Evolutionary conservation across 2,888 invertebrate genomes (phyloP).

Genomic region (Crioceris asparagi): DNA sequence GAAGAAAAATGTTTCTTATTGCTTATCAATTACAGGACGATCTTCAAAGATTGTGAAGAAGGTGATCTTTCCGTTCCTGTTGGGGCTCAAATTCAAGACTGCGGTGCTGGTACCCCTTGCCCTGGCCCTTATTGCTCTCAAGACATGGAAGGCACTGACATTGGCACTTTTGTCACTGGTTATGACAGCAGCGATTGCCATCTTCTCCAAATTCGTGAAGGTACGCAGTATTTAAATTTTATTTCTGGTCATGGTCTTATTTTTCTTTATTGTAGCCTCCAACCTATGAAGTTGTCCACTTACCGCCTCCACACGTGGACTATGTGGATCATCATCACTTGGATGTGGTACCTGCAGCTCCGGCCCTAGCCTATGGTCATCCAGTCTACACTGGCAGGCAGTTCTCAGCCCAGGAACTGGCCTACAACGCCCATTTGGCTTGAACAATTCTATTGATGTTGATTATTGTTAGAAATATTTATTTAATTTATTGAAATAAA

Average conservation of each 20-base stretch:
- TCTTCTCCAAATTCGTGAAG: constrained; percentile 72
- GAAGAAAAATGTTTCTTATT: neutral
- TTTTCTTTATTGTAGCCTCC: constrained; percentile 41
- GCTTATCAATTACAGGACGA: constrained; percentile 48
- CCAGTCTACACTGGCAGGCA: constrained; percentile 12
- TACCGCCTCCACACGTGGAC: constrained; percentile 53
- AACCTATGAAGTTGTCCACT: constrained; percentile 80
- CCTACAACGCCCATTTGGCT: constrained; percentile 7
- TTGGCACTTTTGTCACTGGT: constrained; percentile 75
- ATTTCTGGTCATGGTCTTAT: too few relatives aligned
- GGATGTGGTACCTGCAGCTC: constrained; percentile 10
- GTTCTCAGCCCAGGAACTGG: constrained; percentile 11
- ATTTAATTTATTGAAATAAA: constrained; percentile 4
- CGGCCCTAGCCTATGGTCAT: constrained; percentile 9
- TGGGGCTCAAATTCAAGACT: constrained; percentile 78
- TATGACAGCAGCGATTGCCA: constrained; percentile 72
- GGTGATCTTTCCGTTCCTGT: constrained; percentile 72
- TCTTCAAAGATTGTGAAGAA: constrained; percentile 60
- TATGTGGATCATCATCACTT: constrained; percentile 15
- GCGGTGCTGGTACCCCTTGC: constrained; percentile 73
- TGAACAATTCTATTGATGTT: too few relatives aligned
- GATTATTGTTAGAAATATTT: too few relatives aligned
- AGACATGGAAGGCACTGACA: constrained; percentile 84
- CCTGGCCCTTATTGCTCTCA: constrained; percentile 70
- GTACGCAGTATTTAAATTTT: constrained; percentile 30